These are phyloP conservation scores for Pseudocheirus occidentalis DNA, from an alignment of 2,797 vertebrate species.

Conservation along the genomic window DNA sequence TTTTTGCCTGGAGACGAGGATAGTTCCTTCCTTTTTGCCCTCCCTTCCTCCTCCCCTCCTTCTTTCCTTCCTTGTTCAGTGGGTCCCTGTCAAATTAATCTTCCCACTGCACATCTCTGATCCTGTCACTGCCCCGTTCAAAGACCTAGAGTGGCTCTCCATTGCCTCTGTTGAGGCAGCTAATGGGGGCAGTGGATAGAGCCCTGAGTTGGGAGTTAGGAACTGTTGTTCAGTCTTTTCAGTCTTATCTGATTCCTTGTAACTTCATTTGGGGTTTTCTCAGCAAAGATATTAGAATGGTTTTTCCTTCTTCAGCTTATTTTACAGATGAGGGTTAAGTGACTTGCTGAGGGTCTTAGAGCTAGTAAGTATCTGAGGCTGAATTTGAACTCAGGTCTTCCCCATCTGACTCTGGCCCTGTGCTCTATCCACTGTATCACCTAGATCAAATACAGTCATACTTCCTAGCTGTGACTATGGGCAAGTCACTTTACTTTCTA, in stretches of 20 bases:
- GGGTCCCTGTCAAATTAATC: background rate
- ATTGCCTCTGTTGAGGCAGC: background rate
- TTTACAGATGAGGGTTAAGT: background rate
- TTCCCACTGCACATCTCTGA: background rate
- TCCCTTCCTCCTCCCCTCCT: too few species aligned
- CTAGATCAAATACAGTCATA: background rate
- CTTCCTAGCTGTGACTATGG: background rate
- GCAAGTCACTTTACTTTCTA: background rate
- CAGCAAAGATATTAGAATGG: background rate
- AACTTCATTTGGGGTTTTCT: background rate
- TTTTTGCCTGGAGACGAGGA: background rate
- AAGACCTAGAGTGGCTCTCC: background rate
- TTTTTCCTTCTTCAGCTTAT: background rate
- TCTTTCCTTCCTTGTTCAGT: background rate
- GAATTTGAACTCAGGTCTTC: background rate
- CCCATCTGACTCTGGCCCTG: too few species aligned
- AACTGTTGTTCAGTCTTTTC: background rate
- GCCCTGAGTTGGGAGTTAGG: background rate
- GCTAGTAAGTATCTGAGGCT: background rate
- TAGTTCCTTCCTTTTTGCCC: background rate
- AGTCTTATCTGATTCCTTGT: background rate
- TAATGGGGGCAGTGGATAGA: background rate
- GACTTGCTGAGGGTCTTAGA: background rate
- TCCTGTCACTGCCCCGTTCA: background rate
- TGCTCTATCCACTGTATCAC: background rate